phyloP scores from a whole-genome alignment of 2,113 vertebrate species.

The Gnathonemus echidnorhynchus region DNA sequence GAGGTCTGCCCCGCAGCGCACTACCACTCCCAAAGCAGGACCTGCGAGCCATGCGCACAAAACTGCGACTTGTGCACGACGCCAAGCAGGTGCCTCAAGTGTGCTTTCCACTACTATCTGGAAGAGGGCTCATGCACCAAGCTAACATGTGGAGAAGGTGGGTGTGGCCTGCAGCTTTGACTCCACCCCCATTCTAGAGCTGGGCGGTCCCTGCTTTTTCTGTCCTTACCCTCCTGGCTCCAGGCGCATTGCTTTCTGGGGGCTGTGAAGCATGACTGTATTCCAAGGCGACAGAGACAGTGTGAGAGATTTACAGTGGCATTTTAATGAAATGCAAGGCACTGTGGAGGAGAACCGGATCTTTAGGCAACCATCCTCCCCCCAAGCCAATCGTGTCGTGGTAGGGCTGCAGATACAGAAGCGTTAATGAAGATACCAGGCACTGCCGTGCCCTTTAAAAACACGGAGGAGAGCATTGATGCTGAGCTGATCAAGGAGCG shows the following conservation, averaged over 20 bases:
- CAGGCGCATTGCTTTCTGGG: neutral
- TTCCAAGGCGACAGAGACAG: neutral
- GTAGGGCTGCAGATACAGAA: neutral
- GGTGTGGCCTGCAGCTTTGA: conserved; percentile 11
- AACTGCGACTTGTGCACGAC: conserved; percentile 67
- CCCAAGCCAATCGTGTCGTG: neutral
- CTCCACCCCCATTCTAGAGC: neutral
- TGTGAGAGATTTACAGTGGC: neutral
- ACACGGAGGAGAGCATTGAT: neutral
- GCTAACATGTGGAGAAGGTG: conserved; percentile 67
- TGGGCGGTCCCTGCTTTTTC: neutral
- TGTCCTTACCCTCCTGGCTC: neutral
- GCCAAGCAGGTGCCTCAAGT: conserved; percentile 59
- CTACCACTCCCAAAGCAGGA: conserved; percentile 39
- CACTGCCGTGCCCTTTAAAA: neutral
- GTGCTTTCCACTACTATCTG: conserved; percentile 55
- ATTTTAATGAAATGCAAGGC: neutral
- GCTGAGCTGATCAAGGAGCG: neutral
- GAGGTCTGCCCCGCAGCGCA: conserved; percentile 66
- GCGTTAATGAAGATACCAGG: neutral
- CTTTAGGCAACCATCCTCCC: neutral
- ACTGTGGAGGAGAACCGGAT: neutral
- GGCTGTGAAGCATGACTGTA: neutral
- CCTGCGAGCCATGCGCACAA: conserved; percentile 63
- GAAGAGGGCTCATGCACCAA: conserved; percentile 60